These are phyloP conservation scores for Trogon melanurus DNA, from an alignment of 2,113 vertebrate species.

Conservation along the genomic window DNA sequence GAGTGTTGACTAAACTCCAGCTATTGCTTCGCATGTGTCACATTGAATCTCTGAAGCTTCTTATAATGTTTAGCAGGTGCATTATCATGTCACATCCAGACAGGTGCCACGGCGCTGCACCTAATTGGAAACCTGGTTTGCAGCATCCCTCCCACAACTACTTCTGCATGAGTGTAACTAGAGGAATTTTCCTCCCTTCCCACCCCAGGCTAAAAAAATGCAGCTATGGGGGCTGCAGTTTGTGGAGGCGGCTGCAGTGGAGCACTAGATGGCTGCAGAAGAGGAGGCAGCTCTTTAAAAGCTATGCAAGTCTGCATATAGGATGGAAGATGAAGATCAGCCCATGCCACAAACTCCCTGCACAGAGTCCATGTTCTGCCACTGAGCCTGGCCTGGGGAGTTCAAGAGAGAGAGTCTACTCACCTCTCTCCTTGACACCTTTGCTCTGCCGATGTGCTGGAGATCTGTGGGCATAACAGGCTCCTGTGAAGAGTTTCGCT, in stretches of 20 bases:
- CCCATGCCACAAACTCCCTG: background rate
- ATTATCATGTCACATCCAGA: conserved; percentile 60
- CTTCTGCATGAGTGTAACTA: background rate
- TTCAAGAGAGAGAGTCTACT: background rate
- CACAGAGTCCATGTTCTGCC: background rate
- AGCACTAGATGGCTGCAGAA: background rate
- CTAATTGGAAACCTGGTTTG: background rate
- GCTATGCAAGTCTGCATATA: too few species aligned
- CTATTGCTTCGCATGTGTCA: conserved; percentile 43
- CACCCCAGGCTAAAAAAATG: background rate
- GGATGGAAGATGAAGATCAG: background rate
- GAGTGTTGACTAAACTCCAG: conserved; percentile 62
- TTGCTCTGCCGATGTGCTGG: background rate
- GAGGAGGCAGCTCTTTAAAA: background rate
- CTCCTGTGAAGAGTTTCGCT: background rate
- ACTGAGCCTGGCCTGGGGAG: background rate
- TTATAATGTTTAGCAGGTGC: conserved; percentile 47
- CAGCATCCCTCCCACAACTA: background rate
- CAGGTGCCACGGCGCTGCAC: background rate
- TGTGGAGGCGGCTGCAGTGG: too few species aligned
- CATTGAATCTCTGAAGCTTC: conserved; percentile 18
- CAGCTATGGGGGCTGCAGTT: background rate
- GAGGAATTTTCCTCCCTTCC: background rate
- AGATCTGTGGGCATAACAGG: background rate
- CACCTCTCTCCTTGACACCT: background rate